These are phyloP conservation scores for Malurus melanocephalus DNA, from an alignment of 2,113 vertebrate species.

Conservation along the genomic window DNA sequence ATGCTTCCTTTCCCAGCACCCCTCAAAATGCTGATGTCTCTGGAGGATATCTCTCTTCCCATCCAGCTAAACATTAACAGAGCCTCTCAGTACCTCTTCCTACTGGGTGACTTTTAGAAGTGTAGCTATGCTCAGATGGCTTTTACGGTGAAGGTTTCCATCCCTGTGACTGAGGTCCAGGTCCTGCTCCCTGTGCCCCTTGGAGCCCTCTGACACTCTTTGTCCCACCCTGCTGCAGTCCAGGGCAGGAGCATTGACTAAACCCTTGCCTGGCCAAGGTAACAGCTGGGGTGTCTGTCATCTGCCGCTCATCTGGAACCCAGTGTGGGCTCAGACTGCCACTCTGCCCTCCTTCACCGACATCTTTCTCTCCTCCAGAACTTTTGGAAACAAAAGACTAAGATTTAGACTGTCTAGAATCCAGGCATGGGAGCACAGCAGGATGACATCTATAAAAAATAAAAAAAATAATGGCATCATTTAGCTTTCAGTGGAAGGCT, in stretches of 20 bases:
- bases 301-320: background rate
- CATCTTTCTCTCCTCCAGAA: background rate
- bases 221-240: background rate
- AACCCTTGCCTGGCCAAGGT: background rate
- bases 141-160: background rate
- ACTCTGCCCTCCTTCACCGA: background rate
- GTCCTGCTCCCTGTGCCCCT: background rate
- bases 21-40: background rate
- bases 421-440: background rate
- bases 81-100: background rate
- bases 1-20: background rate
- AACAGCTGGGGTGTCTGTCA: background rate
- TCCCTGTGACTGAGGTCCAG: background rate
- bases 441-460: slow-evolving; percentile 30
- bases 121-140: background rate
- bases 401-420: background rate
- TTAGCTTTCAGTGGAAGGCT: slow-evolving; percentile 27
- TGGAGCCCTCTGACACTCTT: background rate
- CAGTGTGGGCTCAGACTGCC: fast-evolving
- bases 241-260: background rate
- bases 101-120: background rate
- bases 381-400: background rate
- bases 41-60: fast-evolving
- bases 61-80: background rate
- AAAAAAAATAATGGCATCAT: slow-evolving; percentile 11